A percentile compares a stretch with the other conserved stretches of the same genome.
Conservation (phyloP, 1,140 invertebrate species). For the Zaprionus tsacasi region DNA sequence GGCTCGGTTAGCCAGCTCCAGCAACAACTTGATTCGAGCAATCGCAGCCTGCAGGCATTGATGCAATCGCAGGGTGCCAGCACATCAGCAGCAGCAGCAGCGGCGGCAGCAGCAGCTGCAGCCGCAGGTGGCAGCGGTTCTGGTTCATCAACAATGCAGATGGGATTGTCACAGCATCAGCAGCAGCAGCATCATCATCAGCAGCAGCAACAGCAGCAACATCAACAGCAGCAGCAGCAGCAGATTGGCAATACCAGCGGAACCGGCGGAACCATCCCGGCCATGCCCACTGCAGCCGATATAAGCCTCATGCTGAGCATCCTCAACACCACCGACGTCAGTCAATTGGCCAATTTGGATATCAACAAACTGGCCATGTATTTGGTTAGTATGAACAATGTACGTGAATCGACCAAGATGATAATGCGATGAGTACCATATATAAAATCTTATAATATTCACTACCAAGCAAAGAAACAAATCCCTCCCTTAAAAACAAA, state of each 20-base stretch:
- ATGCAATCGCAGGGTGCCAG: slow-evolving; percentile 73
- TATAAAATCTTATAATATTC: slow-evolving; percentile 7
- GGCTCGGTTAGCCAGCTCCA: slow-evolving; percentile 49
- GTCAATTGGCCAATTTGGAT: slow-evolving; percentile 86
- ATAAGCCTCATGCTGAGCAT: slow-evolving; percentile 83
- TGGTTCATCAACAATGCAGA: slow-evolving; percentile 29
- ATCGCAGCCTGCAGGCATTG: slow-evolving; percentile 67
- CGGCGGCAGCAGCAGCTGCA: slow-evolving; percentile 65
- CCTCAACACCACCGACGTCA: slow-evolving; percentile 85
- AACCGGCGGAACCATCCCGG: slow-evolving; percentile 49
- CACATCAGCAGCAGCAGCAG: slow-evolving; percentile 70
- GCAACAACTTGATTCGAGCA: slow-evolving; percentile 68
- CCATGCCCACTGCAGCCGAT: slow-evolving; percentile 83
- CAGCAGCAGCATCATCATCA: slow-evolving; percentile 28
- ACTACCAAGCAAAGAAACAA: not conserved
- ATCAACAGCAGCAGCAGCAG: slow-evolving; percentile 55
- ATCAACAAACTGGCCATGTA: slow-evolving; percentile 90
- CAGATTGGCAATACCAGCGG: slow-evolving; percentile 32
- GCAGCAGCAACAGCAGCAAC: slow-evolving; percentile 31
- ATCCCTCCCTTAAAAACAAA: not conserved
- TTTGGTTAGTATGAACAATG: slow-evolving; percentile 87
- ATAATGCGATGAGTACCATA: slow-evolving; percentile 57
- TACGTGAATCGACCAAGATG: slow-evolving; percentile 58
- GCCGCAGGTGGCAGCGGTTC: slow-evolving; percentile 35
- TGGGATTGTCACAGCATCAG: slow-evolving; percentile 48